Evolutionary conservation across 1,140 invertebrate genomes (phyloP), one percentile per base, ranked within the genome.

Genomic region (Pseudomyrmex cubaensis): DNA sequence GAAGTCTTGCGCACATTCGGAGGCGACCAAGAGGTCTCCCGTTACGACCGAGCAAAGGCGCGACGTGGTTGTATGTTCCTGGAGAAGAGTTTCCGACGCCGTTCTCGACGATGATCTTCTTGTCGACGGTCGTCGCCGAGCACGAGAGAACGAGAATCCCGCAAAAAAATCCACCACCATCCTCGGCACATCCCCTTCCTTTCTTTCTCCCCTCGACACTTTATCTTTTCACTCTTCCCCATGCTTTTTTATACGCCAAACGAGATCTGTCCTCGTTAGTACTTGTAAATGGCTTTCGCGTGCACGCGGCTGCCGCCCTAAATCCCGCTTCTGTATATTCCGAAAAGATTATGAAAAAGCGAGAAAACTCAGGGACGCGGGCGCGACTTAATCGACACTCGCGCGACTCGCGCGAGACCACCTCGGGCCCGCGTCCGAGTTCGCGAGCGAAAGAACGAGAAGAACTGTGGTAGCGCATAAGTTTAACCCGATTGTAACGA

Each of bases 381-480:
- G 15, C 44, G 8, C 57, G 15, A 70, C 0, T 76, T 80, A 86
- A 72, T 66, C 69, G 50, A 72, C 35, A 35, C 46, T 72, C 73
- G 54, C 22, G 3, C 57, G 17, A 75, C 75, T 35, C 62, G 64
- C 61, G 17, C 35, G 5, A 35, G 2, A 35, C 9, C 57, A 35
- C 0, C 57, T 22, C 57, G 46, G 46, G 63, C 35, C 46, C 63
- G 63, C 15, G 63, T 66, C 46, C 62, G 54, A 35, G 35, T 35
- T 35, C 35, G 35, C 35, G 5, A 35, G 35, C 35, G 5, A 35
- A 35, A 35, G 82, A 85, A 85, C 64, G 72, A 69, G 75, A 84
- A 87, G 52, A 85, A 90, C 86, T 86, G 35, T 35, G 87, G 80
- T 86, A 90, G 89, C 13, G 62, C 75, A 56, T 89, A 85, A 88